Evolutionary conservation across 2,113 vertebrate genomes (phyloP).

Genomic region (Rhizomys pruinosus): DNA sequence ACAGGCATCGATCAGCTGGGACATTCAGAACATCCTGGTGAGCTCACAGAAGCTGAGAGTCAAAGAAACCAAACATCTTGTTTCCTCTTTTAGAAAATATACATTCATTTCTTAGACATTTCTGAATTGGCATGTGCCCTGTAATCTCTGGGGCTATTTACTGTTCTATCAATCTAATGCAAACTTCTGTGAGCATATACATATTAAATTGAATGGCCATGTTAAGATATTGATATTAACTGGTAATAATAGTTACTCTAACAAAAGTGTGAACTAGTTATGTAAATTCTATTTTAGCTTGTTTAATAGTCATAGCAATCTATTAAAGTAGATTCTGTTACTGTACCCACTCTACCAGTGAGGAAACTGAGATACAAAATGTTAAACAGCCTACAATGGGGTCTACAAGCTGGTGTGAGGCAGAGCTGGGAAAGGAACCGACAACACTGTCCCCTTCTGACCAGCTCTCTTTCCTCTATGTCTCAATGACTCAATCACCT

Average conservation of each 20-base stretch:
- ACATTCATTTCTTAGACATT: background rate
- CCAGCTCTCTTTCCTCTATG: background rate
- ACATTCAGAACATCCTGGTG: background rate
- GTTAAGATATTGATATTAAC: background rate
- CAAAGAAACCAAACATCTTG: background rate
- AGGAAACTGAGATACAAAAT: background rate
- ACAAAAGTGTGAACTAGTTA: background rate
- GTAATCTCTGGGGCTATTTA: rapidly evolving
- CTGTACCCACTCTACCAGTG: background rate
- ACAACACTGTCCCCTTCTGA: background rate
- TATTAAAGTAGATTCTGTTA: background rate
- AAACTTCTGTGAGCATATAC: background rate
- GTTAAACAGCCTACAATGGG: background rate
- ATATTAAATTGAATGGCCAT: background rate
- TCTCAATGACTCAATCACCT: background rate
- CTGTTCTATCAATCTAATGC: rapidly evolving
- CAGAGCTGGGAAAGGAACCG: background rate
- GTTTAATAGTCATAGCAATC: background rate
- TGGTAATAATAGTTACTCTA: background rate
- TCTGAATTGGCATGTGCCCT: background rate
- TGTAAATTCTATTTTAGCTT: background rate
- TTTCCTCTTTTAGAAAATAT: background rate
- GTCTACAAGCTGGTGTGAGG: background rate
- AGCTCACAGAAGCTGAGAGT: background rate
- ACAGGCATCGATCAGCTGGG: background rate